Evolutionary conservation across 2,113 vertebrate species (phyloP).

Genomic region (Cacatua alba): DNA sequence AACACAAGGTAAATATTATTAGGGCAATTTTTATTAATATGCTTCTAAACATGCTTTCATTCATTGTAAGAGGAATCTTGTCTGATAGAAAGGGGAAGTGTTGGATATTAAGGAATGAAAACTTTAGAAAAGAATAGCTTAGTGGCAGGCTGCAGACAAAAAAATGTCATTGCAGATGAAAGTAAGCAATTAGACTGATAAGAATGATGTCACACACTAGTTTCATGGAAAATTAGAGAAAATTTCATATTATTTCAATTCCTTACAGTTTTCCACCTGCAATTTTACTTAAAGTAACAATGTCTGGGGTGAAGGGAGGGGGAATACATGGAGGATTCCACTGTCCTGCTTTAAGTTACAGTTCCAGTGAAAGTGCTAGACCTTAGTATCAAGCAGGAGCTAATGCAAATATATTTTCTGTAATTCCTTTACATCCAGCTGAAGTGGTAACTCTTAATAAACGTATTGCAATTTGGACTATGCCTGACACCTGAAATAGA

Average conservation of each 20-base stretch:
- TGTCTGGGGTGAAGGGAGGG: accelerated
- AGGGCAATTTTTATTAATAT: not conserved
- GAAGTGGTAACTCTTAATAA: not conserved
- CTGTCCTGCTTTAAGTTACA: not conserved
- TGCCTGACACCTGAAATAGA: not conserved
- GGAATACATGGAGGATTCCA: not conserved
- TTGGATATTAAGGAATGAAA: not conserved
- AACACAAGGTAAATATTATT: not conserved
- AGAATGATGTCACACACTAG: not conserved
- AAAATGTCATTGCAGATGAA: not conserved
- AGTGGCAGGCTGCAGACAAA: not conserved
- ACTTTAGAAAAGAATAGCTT: not conserved
- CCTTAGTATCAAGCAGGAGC: not conserved
- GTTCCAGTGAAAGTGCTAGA: not conserved
- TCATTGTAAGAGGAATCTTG: not conserved
- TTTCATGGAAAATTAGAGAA: not conserved
- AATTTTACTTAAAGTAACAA: not conserved
- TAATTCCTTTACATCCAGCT: not conserved
- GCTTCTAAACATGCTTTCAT: not conserved
- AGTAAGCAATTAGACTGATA: not conserved
- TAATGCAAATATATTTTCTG: not conserved
- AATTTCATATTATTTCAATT: not conserved
- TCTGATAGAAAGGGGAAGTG: not conserved
- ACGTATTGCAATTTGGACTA: not conserved
- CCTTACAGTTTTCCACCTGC: not conserved